These are phyloP conservation scores for Parnassius apollo DNA, from an alignment of 2,888 invertebrate species.

Conservation along the genomic window DNA sequence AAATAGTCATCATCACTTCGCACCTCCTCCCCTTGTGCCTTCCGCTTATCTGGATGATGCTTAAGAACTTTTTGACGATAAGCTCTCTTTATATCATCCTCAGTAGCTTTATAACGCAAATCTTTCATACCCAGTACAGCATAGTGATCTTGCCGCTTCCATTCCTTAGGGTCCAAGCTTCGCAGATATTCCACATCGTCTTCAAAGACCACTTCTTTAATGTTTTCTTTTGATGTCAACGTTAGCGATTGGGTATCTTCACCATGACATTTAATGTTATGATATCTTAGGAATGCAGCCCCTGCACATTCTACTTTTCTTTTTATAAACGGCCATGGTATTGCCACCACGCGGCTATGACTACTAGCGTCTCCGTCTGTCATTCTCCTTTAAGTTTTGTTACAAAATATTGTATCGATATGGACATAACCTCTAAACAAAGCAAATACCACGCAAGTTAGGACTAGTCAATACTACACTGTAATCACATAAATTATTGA, in stretches of 20 bases:
- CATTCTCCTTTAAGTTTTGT: conserved; percentile 61
- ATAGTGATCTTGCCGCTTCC: conserved; percentile 99
- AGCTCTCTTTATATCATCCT: conserved; percentile 96
- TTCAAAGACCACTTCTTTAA: conserved; percentile 73
- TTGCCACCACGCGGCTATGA: conserved; percentile 53
- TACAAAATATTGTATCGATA: conserved; percentile 55
- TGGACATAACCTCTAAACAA: conserved; percentile 72
- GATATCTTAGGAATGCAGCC: conserved; percentile 72
- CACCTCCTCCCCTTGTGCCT: conserved; percentile 93
- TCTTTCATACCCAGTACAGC: conserved; percentile 94
- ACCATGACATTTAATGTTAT: conserved; percentile 74
- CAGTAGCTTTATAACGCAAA: conserved; percentile 91
- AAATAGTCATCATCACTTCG: conserved; percentile 97
- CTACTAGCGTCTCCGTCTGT: conserved; percentile 58
- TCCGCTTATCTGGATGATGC: conserved; percentile 99
- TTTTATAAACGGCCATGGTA: conserved; percentile 59
- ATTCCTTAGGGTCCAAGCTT: conserved; percentile 96
- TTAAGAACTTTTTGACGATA: conserved; percentile 89
- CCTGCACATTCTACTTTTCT: conserved; percentile 78
- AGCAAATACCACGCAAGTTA: not conserved
- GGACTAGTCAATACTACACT: conserved; percentile 19
- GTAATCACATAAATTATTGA: conserved; percentile 8
- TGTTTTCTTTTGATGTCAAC: conserved; percentile 66
- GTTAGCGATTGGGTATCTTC: conserved; percentile 67
- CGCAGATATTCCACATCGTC: conserved; percentile 91